A percentile compares a stretch with the other conserved stretches of the same genome.
Conservation (phyloP, 2,113 vertebrate genomes). For the Nesoenas mayeri region DNA sequence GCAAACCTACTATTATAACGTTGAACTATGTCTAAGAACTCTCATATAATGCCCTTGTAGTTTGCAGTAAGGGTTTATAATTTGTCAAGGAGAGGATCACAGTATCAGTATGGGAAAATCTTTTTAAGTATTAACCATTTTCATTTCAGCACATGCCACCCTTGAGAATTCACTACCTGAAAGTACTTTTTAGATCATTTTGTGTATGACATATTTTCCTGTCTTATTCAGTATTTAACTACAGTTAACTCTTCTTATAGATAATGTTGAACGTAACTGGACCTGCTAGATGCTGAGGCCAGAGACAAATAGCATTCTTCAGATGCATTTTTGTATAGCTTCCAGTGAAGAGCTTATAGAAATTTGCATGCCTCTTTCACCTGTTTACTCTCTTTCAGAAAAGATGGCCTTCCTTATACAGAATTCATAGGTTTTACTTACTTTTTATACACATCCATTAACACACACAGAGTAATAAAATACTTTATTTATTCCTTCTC, state of each 20-base stretch:
- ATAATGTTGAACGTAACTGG: not conserved
- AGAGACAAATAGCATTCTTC: not conserved
- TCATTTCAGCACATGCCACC: not conserved
- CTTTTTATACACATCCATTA: not conserved
- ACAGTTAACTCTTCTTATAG: not conserved
- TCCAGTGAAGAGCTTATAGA: not conserved
- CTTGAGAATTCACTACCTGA: not conserved
- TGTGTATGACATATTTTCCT: not conserved
- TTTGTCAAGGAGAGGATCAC: not conserved
- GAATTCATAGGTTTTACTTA: not conserved
- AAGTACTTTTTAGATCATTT: not conserved
- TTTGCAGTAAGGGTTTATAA: not conserved
- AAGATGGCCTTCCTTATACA: not conserved
- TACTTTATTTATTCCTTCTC: not conserved
- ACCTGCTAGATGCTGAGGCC: not conserved
- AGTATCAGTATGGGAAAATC: not conserved
- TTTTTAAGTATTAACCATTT: not conserved
- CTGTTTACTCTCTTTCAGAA: not conserved
- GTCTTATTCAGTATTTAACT: not conserved
- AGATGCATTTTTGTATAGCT: not conserved
- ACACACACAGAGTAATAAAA: not conserved
- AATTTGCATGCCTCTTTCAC: not conserved
- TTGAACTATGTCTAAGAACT: slow-evolving; percentile 7
- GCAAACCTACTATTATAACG: not conserved
- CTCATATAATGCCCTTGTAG: not conserved